phyloP scores from a whole-genome alignment of 2,888 invertebrate species.

The Cephus pulcher region DNA sequence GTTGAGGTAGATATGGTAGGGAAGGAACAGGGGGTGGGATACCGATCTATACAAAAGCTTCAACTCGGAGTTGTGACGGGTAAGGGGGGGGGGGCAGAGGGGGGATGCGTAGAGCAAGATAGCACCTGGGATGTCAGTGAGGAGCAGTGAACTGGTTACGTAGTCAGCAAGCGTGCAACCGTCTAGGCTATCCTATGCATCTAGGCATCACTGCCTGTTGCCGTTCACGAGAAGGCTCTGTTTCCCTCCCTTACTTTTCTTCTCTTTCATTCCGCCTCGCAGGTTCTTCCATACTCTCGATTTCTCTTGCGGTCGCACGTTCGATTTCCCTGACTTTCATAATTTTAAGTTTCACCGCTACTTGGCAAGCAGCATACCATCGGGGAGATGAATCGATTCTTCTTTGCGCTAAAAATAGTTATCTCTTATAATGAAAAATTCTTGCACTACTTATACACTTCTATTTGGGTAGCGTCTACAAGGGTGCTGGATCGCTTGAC shows the following conservation, averaged over 20 bases:
- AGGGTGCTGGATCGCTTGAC: too few species aligned
- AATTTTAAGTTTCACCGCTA: conserved; percentile 1
- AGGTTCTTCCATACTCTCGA: background rate
- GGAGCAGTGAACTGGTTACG: background rate
- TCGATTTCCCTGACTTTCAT: background rate
- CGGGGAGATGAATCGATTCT: conserved; percentile 51
- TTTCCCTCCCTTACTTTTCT: background rate
- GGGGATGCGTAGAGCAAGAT: background rate
- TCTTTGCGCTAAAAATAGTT: conserved; percentile 50
- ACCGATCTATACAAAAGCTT: background rate
- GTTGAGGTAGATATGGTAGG: background rate
- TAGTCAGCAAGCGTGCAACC: background rate
- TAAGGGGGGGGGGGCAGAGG: background rate
- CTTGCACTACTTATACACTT: background rate
- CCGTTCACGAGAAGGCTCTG: background rate
- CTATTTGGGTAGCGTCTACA: background rate
- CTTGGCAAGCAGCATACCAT: conserved; percentile 11
- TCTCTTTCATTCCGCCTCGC: background rate
- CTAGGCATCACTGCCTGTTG: background rate
- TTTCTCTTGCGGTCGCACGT: background rate
- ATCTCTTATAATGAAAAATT: conserved; percentile 19
- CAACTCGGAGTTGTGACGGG: background rate
- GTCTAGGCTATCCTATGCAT: background rate
- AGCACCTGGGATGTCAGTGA: background rate
- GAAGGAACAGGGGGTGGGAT: background rate